Evolutionary conservation across 2,113 vertebrate genomes (phyloP), one percentile per base, ranked within the genome.

Genomic region (Struthio camelus): DNA sequence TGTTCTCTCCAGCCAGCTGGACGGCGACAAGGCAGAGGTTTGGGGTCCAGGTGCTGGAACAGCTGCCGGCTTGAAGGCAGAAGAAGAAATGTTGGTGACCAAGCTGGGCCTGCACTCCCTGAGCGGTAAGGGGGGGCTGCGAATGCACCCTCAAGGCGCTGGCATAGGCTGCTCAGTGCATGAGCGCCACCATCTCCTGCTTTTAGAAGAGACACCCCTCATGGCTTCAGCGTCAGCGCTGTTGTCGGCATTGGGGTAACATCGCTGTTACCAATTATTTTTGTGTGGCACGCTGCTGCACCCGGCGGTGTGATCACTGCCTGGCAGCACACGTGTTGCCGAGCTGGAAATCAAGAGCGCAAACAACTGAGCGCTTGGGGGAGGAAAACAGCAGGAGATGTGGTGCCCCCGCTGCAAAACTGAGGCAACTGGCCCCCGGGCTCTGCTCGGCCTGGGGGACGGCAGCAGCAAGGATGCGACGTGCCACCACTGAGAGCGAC

Each of bases 51-150:
- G 82, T 19, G 44, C 87, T 0, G 9, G 70, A 1, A 48, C 53
- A 4, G 77, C 96, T 14, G 10, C 95, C 13, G 36, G 91, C 3
- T 51, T 93, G 22, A 58, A 78, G 42, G 76, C 67, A 1, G 95
- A 97, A 9, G 97, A 98, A 87, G 97, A 97, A 25, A 53, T 88
- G 28, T 28, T 98, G 73, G 97, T 98, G 90, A 96, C 92, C 2
- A 91, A 73, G 7, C 96, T 99, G 84, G 97, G 97, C n/a, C 85
- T 96, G 59, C 98, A 99, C 2, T 30, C 96, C 3, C 95, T 98
- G 85, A 97, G 95, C 3, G 98, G 98, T 99, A 89, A 98, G 98
- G 66, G 40, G 40, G 18, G 48, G 13, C 28, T 19, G 36, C 28
- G 46, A 48, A 7, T 11, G 13, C 44, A 6, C 46, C 46, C 46